Conservation (phyloP, 2,797 vertebrate genomes). For the Eulemur albifrons region DNA sequence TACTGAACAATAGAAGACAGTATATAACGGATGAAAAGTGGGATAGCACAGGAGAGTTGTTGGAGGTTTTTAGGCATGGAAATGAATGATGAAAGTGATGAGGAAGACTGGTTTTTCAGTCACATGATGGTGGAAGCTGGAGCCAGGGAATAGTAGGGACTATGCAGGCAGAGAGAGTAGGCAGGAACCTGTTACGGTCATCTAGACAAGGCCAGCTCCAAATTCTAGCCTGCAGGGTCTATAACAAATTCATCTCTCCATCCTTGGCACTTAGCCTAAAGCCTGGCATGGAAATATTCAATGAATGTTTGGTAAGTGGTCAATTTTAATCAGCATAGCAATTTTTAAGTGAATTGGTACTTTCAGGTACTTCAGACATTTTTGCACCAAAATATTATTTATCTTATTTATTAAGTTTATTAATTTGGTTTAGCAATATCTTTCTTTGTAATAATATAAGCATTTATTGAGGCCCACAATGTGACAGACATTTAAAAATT, state of each 20-base stretch:
- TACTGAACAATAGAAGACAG: not conserved
- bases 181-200: not conserved
- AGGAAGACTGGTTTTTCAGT: not conserved
- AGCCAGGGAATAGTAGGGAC: not conserved
- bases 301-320: not conserved
- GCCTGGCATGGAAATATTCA: not conserved
- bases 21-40: not conserved
- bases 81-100: not conserved
- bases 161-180: not conserved
- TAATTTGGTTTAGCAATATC: conserved; percentile 20
- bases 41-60: not conserved
- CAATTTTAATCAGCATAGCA: not conserved
- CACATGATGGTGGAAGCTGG: not conserved
- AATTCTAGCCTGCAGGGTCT: not conserved
- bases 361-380: not conserved
- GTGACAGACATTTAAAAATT: conserved; percentile 1
- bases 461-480: not conserved
- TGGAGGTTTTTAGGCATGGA: not conserved
- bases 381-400: not conserved
- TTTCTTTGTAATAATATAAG: conserved; percentile 35
- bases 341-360: conserved; percentile 40
- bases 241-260: not conserved
- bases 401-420: not conserved
- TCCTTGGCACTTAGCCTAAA: not conserved
- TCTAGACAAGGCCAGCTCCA: not conserved